Percentiles rank a stretch among this genome's conserved stretches.
Conservation (phyloP, 2,113 vertebrate species). For the Bos indicus region DNA sequence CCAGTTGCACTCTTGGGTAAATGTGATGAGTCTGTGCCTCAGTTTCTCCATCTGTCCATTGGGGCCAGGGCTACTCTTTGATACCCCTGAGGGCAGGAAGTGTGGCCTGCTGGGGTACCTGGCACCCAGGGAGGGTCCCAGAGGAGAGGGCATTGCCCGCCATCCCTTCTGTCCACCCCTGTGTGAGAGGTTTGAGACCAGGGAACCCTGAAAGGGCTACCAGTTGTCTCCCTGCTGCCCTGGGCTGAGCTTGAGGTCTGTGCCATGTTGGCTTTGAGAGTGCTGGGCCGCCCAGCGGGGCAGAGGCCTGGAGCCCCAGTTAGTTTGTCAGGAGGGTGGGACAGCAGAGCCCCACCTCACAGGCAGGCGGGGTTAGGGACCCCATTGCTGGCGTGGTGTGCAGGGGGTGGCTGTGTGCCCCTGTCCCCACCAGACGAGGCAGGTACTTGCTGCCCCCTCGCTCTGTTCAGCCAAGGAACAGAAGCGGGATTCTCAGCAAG, state of each 20-base stretch:
- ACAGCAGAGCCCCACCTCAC: not conserved
- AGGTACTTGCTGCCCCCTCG: too few relatives aligned
- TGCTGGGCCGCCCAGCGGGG: not conserved
- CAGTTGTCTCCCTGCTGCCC: not conserved
- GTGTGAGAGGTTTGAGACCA: not conserved
- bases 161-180: not conserved
- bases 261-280: not conserved
- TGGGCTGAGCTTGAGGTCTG: not conserved
- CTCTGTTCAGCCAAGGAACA: not conserved
- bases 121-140: not conserved
- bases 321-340: too few relatives aligned
- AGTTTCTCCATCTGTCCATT: not conserved
- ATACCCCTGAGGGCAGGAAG: not conserved
- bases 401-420: not conserved
- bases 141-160: not conserved
- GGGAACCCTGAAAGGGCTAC: not conserved
- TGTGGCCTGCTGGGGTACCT: too few relatives aligned
- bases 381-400: rapidly evolving
- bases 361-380: not conserved
- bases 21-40: not conserved
- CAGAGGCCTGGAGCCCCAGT: not conserved
- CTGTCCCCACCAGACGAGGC: not conserved
- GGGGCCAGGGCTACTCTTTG: too few relatives aligned
- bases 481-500: not conserved
- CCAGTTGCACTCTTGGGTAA: not conserved